Conservation (phyloP, 2,797 vertebrate species). For the Scolopax bukidnonensis region DNA sequence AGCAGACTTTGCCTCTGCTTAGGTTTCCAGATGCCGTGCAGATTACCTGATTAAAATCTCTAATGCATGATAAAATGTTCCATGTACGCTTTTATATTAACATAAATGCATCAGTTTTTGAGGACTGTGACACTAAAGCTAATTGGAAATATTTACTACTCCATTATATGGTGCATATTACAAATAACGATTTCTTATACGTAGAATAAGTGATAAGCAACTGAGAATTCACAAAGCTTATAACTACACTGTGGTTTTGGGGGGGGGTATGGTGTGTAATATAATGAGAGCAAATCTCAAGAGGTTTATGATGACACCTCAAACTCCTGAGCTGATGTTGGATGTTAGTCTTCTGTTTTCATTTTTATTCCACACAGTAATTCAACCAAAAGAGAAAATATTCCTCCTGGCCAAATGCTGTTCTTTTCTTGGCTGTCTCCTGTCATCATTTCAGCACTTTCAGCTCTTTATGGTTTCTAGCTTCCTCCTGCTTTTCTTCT, state of each 20-base stretch:
- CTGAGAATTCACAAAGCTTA: slow-evolving; percentile 48
- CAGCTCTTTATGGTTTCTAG: neutral
- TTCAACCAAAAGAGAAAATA: slow-evolving; percentile 8
- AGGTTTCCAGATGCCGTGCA: slow-evolving; percentile 82
- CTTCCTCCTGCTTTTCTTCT: neutral
- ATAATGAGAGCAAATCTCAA: neutral
- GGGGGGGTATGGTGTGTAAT: neutral
- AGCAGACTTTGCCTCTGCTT: slow-evolving; percentile 86
- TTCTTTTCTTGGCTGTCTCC: neutral
- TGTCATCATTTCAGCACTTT: neutral
- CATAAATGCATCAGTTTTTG: slow-evolving; percentile 76
- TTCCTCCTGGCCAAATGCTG: neutral
- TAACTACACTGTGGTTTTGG: neutral
- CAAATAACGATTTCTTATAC: slow-evolving; percentile 68
- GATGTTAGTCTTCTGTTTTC: neutral
- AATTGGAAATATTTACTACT: slow-evolving; percentile 80
- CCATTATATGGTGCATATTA: slow-evolving; percentile 63
- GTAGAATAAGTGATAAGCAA: slow-evolving; percentile 63
- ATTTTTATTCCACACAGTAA: slow-evolving; percentile 16
- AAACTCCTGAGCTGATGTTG: neutral
- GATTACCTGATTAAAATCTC: slow-evolving; percentile 86
- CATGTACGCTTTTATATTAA: slow-evolving; percentile 80
- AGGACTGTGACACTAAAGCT: slow-evolving; percentile 72
- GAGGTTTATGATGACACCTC: slow-evolving; percentile 5
- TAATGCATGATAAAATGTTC: slow-evolving; percentile 82